These are phyloP conservation scores for Amazona vittata DNA, from an alignment of 2,113 vertebrate species.

Conservation along the genomic window DNA sequence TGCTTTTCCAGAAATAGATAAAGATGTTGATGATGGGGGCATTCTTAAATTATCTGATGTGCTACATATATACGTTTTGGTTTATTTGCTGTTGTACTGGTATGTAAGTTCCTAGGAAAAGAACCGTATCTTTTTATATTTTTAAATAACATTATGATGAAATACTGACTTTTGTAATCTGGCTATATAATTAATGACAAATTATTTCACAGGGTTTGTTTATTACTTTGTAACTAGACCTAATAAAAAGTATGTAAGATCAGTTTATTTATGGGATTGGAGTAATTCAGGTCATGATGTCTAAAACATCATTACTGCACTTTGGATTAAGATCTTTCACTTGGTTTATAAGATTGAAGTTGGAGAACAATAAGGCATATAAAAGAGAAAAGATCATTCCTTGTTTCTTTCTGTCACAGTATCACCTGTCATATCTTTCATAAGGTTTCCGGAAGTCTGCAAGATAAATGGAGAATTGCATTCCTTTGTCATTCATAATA, in stretches of 20 bases:
- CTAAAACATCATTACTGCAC: neutral
- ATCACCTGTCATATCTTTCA: neutral
- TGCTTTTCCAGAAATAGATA: neutral
- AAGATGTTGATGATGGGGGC: neutral
- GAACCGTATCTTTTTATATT: neutral
- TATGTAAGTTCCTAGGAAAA: neutral
- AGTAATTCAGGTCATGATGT: neutral
- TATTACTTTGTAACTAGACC: neutral
- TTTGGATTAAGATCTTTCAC: conserved; percentile 20
- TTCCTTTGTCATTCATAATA: neutral
- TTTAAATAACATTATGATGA: neutral
- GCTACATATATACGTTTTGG: neutral
- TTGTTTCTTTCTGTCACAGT: neutral
- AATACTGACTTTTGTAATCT: neutral
- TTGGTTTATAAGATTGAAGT: neutral
- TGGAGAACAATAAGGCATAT: neutral
- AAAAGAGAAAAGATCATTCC: neutral
- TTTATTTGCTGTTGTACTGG: neutral
- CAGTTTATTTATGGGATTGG: neutral
- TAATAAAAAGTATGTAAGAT: neutral
- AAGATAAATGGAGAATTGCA: neutral
- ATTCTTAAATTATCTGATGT: neutral
- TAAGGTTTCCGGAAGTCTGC: conserved; percentile 9
- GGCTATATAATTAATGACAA: neutral
- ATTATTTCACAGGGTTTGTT: neutral